Conservation (phyloP, 2,888 invertebrate genomes). For the Cremastobaeus sp. region DNA sequence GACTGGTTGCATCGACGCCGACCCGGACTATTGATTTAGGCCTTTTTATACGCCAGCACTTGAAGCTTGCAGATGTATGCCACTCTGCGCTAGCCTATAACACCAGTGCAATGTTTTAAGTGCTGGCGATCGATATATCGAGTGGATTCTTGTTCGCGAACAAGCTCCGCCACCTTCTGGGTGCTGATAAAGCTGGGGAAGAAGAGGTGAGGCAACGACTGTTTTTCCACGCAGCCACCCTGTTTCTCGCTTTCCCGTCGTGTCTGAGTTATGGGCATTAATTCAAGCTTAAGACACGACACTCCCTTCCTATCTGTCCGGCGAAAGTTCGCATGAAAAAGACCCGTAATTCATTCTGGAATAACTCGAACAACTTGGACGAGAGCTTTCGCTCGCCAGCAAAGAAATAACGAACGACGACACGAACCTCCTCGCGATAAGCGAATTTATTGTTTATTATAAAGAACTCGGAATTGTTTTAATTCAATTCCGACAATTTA, state of each 20-base stretch:
- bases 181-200: conserved; percentile 70
- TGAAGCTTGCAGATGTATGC: conserved; percentile 36
- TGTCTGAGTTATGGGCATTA: conserved; percentile 66
- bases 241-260: conserved; percentile 57
- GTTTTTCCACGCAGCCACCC: conserved; percentile 68
- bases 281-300: conserved; percentile 64
- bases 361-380: conserved; percentile 50
- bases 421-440: conserved; percentile 44
- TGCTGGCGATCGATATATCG: conserved; percentile 72
- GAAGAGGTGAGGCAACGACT: conserved; percentile 28
- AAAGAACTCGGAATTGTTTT: conserved; percentile 23
- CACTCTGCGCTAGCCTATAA: conserved; percentile 43
- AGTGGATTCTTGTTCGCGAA: conserved; percentile 62
- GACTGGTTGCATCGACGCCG: too few relatives aligned
- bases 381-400: conserved; percentile 43
- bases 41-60: conserved; percentile 33
- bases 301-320: conserved; percentile 53
- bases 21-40: conserved; percentile 36
- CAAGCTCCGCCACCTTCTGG: conserved; percentile 67
- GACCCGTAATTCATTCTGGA: conserved; percentile 50
- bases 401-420: conserved; percentile 19
- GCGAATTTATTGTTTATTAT: conserved; percentile 37
- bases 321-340: conserved; percentile 58
- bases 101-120: conserved; percentile 43
- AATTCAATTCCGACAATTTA: conserved; percentile 33